phyloP scores from a whole-genome alignment of 2,113 vertebrate genomes.

The Oryzias woworae region DNA sequence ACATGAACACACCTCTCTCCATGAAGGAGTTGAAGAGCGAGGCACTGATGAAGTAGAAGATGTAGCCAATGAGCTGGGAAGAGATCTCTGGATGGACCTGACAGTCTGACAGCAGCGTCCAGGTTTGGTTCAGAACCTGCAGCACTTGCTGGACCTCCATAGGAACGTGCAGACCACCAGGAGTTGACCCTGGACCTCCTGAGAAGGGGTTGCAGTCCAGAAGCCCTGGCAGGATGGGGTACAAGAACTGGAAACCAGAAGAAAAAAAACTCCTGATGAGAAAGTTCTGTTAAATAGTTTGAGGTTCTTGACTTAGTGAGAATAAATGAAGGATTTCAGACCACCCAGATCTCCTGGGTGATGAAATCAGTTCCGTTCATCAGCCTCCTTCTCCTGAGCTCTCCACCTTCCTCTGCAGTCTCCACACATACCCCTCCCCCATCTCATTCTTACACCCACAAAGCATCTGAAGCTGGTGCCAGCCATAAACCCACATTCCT shows the following conservation, averaged over 20 bases:
- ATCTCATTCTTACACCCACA: constrained; percentile 63
- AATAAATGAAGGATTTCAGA: constrained; percentile 19
- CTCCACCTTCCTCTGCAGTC: constrained; percentile 33
- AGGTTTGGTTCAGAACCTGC: constrained; percentile 62
- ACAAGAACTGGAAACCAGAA: constrained; percentile 67
- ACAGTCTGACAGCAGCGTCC: constrained; percentile 65
- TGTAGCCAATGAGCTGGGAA: constrained; percentile 78
- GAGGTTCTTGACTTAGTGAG: constrained; percentile 17
- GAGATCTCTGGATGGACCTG: constrained; percentile 76
- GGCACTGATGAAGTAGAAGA: constrained; percentile 83
- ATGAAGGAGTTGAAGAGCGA: constrained; percentile 83
- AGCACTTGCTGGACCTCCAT: constrained; percentile 61
- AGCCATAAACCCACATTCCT: constrained; percentile 64
- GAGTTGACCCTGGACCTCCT: constrained; percentile 14
- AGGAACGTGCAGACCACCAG: constrained; percentile 50
- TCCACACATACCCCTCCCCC: constrained; percentile 71
- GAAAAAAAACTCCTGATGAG: constrained; percentile 21
- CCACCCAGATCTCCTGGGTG: constrained; percentile 46
- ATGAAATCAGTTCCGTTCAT: constrained; percentile 8
- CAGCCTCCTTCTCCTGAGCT: constrained; percentile 46
- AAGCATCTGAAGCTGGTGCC: constrained; percentile 50
- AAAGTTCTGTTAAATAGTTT: constrained; percentile 47
- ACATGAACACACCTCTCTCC: constrained; percentile 75
- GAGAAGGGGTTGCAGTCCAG: constrained; percentile 76
- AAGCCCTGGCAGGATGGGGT: constrained; percentile 73